phyloP scores from a whole-genome alignment of 2,113 vertebrate genomes.

The Hydrochoerus hydrochaeris region DNA sequence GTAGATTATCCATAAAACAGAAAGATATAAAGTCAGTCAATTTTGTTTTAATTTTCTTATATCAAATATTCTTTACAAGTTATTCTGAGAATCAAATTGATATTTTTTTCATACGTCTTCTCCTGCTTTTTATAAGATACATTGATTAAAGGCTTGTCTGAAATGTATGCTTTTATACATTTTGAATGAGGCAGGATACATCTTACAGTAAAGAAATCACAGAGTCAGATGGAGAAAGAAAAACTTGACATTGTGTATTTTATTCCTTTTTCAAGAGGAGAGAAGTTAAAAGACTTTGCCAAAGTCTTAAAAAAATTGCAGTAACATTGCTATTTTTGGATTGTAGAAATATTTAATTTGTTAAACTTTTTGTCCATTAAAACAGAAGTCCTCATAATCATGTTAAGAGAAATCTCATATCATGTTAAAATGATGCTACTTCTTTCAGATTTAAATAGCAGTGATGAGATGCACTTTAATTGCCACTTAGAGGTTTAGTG shows the following conservation, averaged over 20 bases:
- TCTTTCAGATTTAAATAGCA: neutral
- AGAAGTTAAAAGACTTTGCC: neutral
- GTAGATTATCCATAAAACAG: neutral
- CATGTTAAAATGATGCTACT: neutral
- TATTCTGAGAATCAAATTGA: neutral
- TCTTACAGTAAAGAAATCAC: neutral
- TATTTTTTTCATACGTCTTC: neutral
- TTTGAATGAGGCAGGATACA: neutral
- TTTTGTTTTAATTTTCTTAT: conserved; percentile 18
- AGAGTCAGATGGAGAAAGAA: neutral
- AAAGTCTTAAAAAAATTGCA: neutral
- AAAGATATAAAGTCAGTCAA: neutral
- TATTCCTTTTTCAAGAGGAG: neutral
- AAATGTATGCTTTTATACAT: neutral
- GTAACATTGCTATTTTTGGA: neutral
- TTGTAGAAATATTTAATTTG: neutral
- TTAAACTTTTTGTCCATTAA: neutral
- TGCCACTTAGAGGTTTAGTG: neutral
- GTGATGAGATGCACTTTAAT: neutral
- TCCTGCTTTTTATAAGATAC: neutral
- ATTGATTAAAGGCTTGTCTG: neutral
- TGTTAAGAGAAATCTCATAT: neutral
- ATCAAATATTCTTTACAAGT: neutral
- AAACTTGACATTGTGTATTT: neutral
- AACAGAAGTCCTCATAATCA: neutral